Base-by-base conservation (phyloP, 2,797 vertebrate species). In the Todus mexicanus region DNA sequence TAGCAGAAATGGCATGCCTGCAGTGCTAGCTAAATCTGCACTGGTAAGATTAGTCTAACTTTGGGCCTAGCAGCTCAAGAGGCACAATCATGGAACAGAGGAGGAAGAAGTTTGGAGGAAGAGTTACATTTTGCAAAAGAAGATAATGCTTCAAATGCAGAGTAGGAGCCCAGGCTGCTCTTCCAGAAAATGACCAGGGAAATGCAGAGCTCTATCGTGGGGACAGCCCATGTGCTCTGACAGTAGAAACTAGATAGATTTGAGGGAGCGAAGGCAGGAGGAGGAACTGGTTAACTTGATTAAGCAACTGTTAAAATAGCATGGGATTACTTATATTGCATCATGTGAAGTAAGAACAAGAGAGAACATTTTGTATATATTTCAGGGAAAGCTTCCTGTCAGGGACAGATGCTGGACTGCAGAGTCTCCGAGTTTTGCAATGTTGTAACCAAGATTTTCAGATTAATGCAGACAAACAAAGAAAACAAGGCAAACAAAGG, bases 361-460 rank as follows among this genome's bases (percentile, higher is more conserved):
- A 76, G 78, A 74, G 92, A 93, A 85, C 75, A 72, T 90, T 95
- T 93, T 94, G 90, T 90, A 45, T 92, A 54, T 87, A 78, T 92
- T 93, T 89, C 63, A 53, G 65, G 59, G 54, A 83, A 92, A 81
- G 66, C 66, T 94, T 92, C 88, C 78, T 92, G 72, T 72, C 69
- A 63, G 81, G 80, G 89, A 68, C 84, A 83, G 74, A 93, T 77
- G 75, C 72, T 35, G 65, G 53, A 29, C 69, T 94, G 65, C 33
- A 56, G 83, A 88, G 21, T 57, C 40, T 68, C 63, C 83, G 5
- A 7, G 3, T 84, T 87, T 94, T 92, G 87, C 82, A 90, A 20
- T 84, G 45, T 73, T 93, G 71, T 84, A 71, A 86, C 40, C 71
- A 78, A 81, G 68, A 66, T 84, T 90, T 91, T 88, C 77, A 82